These are phyloP conservation scores for Gambusia yucatana DNA, from an alignment of 2,797 vertebrate species.

Conservation along the genomic window DNA sequence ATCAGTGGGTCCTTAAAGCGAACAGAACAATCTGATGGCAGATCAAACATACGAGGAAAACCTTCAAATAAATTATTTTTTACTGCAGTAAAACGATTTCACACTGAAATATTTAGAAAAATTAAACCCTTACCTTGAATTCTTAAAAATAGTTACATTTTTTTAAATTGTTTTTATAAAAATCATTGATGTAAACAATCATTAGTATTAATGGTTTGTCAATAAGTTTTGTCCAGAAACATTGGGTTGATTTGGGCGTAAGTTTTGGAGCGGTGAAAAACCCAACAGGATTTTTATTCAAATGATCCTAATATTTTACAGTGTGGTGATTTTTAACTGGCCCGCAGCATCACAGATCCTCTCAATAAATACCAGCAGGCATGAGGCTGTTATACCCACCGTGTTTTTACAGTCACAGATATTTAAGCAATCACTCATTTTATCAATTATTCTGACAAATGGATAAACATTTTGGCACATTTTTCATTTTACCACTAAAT, in stretches of 20 bases:
- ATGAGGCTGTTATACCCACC: not conserved
- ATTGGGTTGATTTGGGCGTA: not conserved
- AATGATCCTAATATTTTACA: not conserved
- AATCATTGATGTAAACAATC: not conserved
- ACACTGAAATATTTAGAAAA: not conserved
- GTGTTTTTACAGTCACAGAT: not conserved
- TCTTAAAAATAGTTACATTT: not conserved
- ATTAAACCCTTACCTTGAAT: not conserved
- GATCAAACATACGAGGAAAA: not conserved
- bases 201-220: not conserved
- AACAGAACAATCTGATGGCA: not conserved
- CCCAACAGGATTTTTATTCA: not conserved
- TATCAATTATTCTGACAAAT: too few species aligned
- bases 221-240: not conserved
- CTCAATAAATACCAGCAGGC: not conserved
- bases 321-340: not conserved
- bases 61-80: not conserved
- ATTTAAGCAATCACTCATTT: too few species aligned
- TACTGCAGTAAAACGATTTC: not conserved
- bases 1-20: constrained; percentile 32
- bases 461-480: too few species aligned
- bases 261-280: not conserved
- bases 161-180: not conserved
- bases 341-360: not conserved
- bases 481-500: too few species aligned